Evolutionary conservation across 2,113 vertebrate genomes (phyloP).

Genomic region (Alouatta palliata): DNA sequence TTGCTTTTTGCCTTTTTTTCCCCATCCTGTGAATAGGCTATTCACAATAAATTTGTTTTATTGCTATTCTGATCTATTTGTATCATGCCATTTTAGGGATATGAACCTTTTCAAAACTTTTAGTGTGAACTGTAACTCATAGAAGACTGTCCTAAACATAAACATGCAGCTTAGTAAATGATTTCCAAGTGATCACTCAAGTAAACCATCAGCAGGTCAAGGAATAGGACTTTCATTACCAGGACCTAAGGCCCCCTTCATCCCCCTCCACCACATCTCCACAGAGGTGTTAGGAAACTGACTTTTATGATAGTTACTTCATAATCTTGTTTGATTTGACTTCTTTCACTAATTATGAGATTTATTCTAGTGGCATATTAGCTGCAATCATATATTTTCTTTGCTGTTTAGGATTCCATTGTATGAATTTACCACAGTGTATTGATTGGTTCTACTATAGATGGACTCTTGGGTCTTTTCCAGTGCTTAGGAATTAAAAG

Average conservation of each 20-base stretch:
- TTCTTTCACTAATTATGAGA: not conserved
- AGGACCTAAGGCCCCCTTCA: not conserved
- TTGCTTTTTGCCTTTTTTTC: not conserved
- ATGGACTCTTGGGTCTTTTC: not conserved
- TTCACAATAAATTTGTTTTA: slow-evolving; percentile 4
- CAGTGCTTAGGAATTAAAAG: not conserved
- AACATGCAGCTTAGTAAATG: not conserved
- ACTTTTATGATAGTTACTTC: not conserved
- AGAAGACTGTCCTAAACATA: not conserved
- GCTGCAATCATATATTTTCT: not conserved
- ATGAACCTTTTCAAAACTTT: not conserved
- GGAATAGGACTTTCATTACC: not conserved
- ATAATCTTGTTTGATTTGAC: not conserved
- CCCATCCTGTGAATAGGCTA: not conserved
- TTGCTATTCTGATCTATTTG: not conserved
- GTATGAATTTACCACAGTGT: not conserved
- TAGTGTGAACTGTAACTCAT: not conserved
- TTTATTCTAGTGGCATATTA: not conserved
- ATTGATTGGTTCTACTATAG: not conserved
- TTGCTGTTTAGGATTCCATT: not conserved
- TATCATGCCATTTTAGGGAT: slow-evolving; percentile 8
- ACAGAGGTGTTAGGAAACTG: not conserved
- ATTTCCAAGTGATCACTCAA: not conserved
- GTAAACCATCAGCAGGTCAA: not conserved
- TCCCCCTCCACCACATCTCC: accelerated